Conservation (phyloP, 1,140 invertebrate species). For the Apis laboriosa region DNA sequence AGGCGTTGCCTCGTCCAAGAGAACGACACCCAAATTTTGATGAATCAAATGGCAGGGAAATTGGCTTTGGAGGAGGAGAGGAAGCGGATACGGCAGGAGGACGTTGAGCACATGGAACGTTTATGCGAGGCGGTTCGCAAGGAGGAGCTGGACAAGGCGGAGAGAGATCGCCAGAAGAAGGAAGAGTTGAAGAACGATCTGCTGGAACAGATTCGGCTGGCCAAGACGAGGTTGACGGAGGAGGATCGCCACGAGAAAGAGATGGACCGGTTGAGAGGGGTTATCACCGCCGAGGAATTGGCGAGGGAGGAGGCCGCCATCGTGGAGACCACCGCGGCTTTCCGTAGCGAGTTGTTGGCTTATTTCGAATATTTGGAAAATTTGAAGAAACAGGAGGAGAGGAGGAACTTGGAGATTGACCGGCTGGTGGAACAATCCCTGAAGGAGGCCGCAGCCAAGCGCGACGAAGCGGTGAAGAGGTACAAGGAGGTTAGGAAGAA, state of each 20-base stretch:
- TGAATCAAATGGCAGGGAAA: conserved; percentile 62
- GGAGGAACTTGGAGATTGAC: conserved; percentile 56
- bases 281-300: conserved; percentile 50
- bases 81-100: conserved; percentile 49
- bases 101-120: conserved; percentile 53
- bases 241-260: conserved; percentile 53
- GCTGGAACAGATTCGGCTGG: conserved; percentile 61
- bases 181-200: conserved; percentile 58
- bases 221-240: conserved; percentile 52
- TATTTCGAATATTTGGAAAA: conserved; percentile 62
- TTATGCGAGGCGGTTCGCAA: conserved; percentile 46
- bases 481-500: conserved; percentile 48
- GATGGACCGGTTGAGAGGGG: conserved; percentile 45
- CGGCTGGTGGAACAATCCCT: conserved; percentile 41
- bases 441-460: conserved; percentile 30
- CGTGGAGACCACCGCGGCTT: conserved; percentile 22
- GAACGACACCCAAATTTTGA: conserved; percentile 34
- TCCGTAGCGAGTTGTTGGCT: conserved; percentile 58
- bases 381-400: conserved; percentile 54
- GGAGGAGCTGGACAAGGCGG: conserved; percentile 55
- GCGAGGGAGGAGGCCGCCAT: conserved; percentile 43
- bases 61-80: conserved; percentile 51
- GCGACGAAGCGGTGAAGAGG: conserved; percentile 41
- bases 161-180: conserved; percentile 48
- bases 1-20: conserved; percentile 16